These are phyloP conservation scores for Tyria jacobaeae DNA, from an alignment of 2,888 invertebrate species.

Conservation along the genomic window DNA sequence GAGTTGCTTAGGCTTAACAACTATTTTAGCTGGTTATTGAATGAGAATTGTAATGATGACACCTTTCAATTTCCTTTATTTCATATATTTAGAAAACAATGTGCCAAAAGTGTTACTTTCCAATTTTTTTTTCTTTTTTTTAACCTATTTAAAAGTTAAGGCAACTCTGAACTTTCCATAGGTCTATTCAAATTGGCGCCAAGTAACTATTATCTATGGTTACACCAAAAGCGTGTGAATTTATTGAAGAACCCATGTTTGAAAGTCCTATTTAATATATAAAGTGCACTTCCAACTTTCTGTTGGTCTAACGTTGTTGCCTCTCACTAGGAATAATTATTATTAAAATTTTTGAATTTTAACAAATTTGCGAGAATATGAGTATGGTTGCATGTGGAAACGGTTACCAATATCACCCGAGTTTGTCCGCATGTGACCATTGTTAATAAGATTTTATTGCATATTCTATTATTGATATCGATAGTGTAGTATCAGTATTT, in stretches of 20 bases:
- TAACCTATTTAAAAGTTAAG: constrained; percentile 20
- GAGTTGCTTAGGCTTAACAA: constrained; percentile 49
- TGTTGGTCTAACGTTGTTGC: constrained; percentile 64
- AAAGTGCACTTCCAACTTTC: constrained; percentile 73
- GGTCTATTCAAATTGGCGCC: constrained; percentile 45
- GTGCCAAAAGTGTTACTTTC: constrained; percentile 56
- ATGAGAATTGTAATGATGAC: constrained; percentile 19
- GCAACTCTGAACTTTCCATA: constrained; percentile 42
- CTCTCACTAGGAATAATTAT: constrained; percentile 66
- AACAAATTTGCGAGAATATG: constrained; percentile 61
- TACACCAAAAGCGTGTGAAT: constrained; percentile 40
- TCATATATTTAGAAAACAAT: constrained; percentile 47
- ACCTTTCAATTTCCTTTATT: constrained; percentile 19
- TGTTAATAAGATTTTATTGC: constrained; percentile 75
- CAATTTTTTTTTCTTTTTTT: constrained; percentile 20
- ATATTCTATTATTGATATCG: constrained; percentile 76
- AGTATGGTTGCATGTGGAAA: constrained; percentile 58
- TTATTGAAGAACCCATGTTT: constrained; percentile 35
- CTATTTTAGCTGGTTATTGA: constrained; percentile 15
- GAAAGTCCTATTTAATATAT: constrained; percentile 45
- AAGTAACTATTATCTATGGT: constrained; percentile 27
- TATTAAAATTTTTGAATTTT: constrained; percentile 69
- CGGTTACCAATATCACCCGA: constrained; percentile 42
- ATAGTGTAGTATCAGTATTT: constrained; percentile 80
- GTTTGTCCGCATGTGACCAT: constrained; percentile 63